These are phyloP conservation scores for Lamellibrachia satsuma DNA, from an alignment of 2,888 invertebrate species.

Conservation along the genomic window DNA sequence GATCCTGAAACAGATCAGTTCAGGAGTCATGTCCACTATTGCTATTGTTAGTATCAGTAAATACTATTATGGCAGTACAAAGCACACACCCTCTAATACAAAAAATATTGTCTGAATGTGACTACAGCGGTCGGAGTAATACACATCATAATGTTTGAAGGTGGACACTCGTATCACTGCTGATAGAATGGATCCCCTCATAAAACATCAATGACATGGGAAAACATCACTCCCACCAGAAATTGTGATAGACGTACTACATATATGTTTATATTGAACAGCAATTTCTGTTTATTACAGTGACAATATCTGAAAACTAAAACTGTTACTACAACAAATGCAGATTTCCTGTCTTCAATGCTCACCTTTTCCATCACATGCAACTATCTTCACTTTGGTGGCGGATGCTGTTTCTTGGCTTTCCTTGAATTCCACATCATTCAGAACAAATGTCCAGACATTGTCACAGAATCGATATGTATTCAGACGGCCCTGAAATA, in stretches of 20 bases:
- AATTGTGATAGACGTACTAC: too few species aligned
- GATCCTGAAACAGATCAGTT: neutral
- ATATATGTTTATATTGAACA: neutral
- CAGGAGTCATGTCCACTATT: neutral
- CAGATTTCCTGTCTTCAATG: neutral
- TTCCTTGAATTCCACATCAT: conserved; percentile 96
- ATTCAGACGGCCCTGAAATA: conserved; percentile 70
- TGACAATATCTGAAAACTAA: neutral
- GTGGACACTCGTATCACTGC: too few species aligned
- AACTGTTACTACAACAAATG: neutral
- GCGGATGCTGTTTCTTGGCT: conserved; percentile 72
- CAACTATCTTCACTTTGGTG: conserved; percentile 66
- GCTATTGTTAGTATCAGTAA: neutral
- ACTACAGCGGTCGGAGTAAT: too few species aligned
- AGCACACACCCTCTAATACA: neutral
- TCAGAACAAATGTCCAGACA: conserved; percentile 99
- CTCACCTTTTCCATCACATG: conserved; percentile 64
- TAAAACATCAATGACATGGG: too few species aligned
- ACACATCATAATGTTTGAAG: too few species aligned
- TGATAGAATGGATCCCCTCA: too few species aligned
- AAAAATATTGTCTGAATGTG: too few species aligned
- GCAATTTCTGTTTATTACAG: neutral
- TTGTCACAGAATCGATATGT: conserved; percentile 97
- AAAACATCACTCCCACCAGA: too few species aligned
- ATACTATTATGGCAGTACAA: neutral